Evolutionary conservation across 1,140 invertebrate species (phyloP), one percentile per base, ranked within the genome.

Genomic region (Trigoniulus corallinus): DNA sequence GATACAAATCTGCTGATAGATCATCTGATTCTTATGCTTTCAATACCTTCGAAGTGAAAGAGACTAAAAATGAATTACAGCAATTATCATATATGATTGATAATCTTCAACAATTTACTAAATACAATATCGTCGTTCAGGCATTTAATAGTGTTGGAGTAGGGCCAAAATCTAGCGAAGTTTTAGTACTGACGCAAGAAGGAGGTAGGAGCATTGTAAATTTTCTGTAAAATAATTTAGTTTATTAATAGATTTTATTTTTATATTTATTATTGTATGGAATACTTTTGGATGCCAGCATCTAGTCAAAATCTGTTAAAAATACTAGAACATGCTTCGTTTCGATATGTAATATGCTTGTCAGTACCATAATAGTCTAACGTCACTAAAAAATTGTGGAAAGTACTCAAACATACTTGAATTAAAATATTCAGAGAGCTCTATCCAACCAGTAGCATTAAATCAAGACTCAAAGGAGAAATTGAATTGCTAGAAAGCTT

Each of bases 141-240:
- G 88, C 89, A 0, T 95, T 91, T 63, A 97, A 96, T 67, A 86
- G 87, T 67, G 81, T 91, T 59, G 92, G 92, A 13, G 79, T 84
- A 1, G 91, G 92, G 37, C 91, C 92, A 0, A 78, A 87, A 61
- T 88, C 84, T 25, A 80, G 83, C 42, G 87, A 93, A 66, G 74
- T 83, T n/a, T 81, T 81, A 58, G 85, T 88, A 39, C 85, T 89
- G 61, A 91, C 88, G 2, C 85, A 85, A 13, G 87, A 93, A 74
- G 87, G 87, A 41, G 54, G 57, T 58, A 58, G 45, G 22, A 10
- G 7, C 12, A 44, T 44, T n/a, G n/a, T n/a, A n/a, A n/a, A n/a
- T n/a, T n/a, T n/a, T n/a, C n/a, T n/a, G n/a, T 37, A 7, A 7
- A 37, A 10, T 37, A 37, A 37, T n/a, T 37, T 10, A 37, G n/a